phyloP scores from a whole-genome alignment of 2,888 invertebrate genomes.

The Sinodicranocentrus sp. region DNA sequence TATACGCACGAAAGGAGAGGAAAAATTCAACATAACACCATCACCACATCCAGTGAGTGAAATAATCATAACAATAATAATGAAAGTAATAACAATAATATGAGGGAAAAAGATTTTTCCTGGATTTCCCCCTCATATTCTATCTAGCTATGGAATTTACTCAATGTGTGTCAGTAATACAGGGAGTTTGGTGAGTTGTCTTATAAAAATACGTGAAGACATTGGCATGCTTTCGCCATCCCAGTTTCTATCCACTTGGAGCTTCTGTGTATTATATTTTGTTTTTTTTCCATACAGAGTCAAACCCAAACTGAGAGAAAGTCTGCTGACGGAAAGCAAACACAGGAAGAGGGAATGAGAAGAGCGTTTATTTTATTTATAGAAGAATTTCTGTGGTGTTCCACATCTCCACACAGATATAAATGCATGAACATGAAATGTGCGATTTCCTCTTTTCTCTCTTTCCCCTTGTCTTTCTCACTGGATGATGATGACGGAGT shows the following conservation, averaged over 20 bases:
- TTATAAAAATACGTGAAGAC: neutral
- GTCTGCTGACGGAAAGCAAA: neutral
- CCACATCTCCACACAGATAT: slow-evolving; percentile 27
- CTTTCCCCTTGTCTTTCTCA: slow-evolving; percentile 10
- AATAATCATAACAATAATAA: slow-evolving; percentile 63
- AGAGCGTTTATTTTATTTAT: slow-evolving; percentile 53
- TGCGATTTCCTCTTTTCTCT: slow-evolving; percentile 21
- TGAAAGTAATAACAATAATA: slow-evolving; percentile 42
- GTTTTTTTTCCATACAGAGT: neutral
- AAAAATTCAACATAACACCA: slow-evolving; percentile 25
- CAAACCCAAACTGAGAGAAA: neutral
- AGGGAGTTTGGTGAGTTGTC: too few species aligned
- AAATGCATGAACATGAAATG: slow-evolving; percentile 36
- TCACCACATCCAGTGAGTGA: slow-evolving; percentile 27
- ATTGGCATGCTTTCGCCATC: slow-evolving; percentile 9
- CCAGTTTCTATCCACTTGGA: neutral
- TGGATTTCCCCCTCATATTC: neutral
- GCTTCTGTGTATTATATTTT: neutral
- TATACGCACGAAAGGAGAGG: slow-evolving; percentile 7
- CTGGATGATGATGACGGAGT: neutral
- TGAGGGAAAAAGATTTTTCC: slow-evolving; percentile 34
- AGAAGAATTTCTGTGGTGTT: slow-evolving; percentile 41
- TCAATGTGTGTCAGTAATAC: too few species aligned
- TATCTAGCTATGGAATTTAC: too few species aligned
- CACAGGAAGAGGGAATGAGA: slow-evolving; percentile 6